phyloP scores from a whole-genome alignment of 2,797 vertebrate genomes.

The Morelia viridis region DNA sequence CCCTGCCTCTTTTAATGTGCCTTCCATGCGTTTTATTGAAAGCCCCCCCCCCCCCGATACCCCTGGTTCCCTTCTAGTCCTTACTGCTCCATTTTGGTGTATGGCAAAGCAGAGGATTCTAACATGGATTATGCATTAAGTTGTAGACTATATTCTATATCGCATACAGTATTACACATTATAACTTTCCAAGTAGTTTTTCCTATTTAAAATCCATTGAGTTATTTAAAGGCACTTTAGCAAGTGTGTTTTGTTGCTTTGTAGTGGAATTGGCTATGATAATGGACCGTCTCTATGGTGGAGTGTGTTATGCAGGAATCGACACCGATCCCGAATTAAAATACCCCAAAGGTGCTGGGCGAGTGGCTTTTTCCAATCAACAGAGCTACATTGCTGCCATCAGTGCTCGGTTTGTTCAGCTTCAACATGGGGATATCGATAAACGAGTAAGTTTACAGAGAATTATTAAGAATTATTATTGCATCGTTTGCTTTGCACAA shows the following conservation, averaged over 20 bases:
- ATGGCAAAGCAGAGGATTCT: background rate
- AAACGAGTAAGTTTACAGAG: constrained; percentile 86
- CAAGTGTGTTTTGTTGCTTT: constrained; percentile 24
- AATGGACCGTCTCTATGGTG: constrained; percentile 97
- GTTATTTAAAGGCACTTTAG: constrained; percentile 14
- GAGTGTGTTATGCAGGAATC: constrained; percentile 97
- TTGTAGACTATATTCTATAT: too few species aligned
- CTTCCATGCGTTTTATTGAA: too few species aligned
- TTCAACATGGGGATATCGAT: constrained; percentile 98
- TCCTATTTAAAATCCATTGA: background rate
- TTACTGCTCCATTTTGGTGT: background rate
- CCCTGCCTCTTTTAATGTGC: too few species aligned
- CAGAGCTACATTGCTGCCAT: constrained; percentile 99
- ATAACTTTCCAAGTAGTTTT: constrained; percentile 10
- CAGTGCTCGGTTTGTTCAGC: constrained; percentile 96
- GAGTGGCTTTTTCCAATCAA: constrained; percentile 98
- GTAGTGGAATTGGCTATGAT: constrained; percentile 98
- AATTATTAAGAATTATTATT: background rate
- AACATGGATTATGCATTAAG: background rate
- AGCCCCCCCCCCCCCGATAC: too few species aligned
- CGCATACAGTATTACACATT: background rate
- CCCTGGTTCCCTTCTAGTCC: too few species aligned
- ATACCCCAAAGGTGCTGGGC: constrained; percentile 96
- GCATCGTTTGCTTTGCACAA: background rate
- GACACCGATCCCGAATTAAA: constrained; percentile 98